Evolutionary conservation across 2,888 invertebrate genomes (phyloP).

Genomic region (Sphaerophoria rueppellii): DNA sequence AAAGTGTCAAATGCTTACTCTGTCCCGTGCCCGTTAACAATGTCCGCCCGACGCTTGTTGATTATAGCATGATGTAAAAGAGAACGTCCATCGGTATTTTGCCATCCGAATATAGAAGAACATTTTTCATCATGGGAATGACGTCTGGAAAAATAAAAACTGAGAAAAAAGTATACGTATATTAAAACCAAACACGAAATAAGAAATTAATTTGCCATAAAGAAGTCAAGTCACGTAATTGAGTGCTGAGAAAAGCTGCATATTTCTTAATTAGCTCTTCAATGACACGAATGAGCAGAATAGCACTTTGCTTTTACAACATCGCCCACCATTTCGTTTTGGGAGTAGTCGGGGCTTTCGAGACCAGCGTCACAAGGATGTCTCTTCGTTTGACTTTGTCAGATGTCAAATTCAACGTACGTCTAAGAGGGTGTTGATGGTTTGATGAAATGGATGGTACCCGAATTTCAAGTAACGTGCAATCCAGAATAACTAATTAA

Average conservation of each 20-base stretch:
- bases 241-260: slow-evolving; percentile 72
- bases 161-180: slow-evolving; percentile 34
- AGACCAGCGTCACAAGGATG: slow-evolving; percentile 68
- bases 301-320: slow-evolving; percentile 69
- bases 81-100: slow-evolving; percentile 5
- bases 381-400: slow-evolving; percentile 65
- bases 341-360: slow-evolving; percentile 44
- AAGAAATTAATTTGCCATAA: slow-evolving; percentile 73
- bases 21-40: slow-evolving; percentile 2
- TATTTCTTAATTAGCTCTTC: slow-evolving; percentile 74
- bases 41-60: neutral
- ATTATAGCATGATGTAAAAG: neutral
- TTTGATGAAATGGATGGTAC: slow-evolving; percentile 69
- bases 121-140: slow-evolving; percentile 32
- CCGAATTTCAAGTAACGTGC: slow-evolving; percentile 71
- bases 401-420: slow-evolving; percentile 68
- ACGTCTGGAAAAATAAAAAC: slow-evolving; percentile 33
- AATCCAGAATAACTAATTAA: slow-evolving; percentile 72
- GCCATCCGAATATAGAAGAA: slow-evolving; percentile 20
- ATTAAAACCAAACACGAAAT: slow-evolving; percentile 72
- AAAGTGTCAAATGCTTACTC: slow-evolving; percentile 57
- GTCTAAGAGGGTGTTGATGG: slow-evolving; percentile 72
- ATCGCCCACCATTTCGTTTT: too few species aligned
- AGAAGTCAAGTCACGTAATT: slow-evolving; percentile 71
- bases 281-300: slow-evolving; percentile 71